Base-by-base conservation (phyloP, 2,113 vertebrate species). In the Indicator indicator region DNA sequence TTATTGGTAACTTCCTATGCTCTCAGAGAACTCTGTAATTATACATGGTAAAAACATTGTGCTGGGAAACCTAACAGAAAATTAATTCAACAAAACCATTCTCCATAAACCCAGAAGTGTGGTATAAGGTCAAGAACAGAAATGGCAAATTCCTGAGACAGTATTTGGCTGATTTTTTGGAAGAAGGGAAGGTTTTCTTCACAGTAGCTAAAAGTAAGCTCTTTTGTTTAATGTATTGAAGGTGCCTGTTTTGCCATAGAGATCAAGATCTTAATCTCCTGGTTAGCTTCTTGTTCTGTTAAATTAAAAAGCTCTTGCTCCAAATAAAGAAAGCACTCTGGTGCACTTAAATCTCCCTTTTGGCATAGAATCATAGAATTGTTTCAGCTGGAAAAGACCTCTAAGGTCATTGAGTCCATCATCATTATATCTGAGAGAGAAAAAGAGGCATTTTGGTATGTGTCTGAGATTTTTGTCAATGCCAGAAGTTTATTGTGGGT, bases 1-100 rank as follows among this genome's bases (percentile, higher is more conserved):
- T 97, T 96, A 96, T 83, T 32, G 26, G 95, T 79, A 96, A 97
- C 97, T 97, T 98, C 96, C 93, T 94, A 65, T 24, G 30, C 65
- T 97, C 72, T 93, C 56, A 32, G 92, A 93, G 90, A 92, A 64
- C 88, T 95, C 76, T 96, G 82, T 97, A 97, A 97, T 97, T 92
- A 96, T 86, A 88, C 12, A 3, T 65, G 91, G 84, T 94, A 95
- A 97, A 97, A 97, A 97, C 71, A 89, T 73, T 96, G 86, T 87
- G 68, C 70, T 79, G 68, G 77, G 69, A 97, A 97, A 63, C 30
- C 90, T 94, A 96, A 96, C 73, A 85, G 86, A 91, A 96, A 97
- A 93, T 56, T 27, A 87, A 91, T 96, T 94, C 86, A 82, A 76
- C 55, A 91, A 88, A 97, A 89, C 18, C 26, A 18, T 80, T 88